Evolutionary conservation across 2,113 vertebrate genomes (phyloP), one percentile per base, ranked within the genome.

Genomic region (Monarcha castaneiventris): DNA sequence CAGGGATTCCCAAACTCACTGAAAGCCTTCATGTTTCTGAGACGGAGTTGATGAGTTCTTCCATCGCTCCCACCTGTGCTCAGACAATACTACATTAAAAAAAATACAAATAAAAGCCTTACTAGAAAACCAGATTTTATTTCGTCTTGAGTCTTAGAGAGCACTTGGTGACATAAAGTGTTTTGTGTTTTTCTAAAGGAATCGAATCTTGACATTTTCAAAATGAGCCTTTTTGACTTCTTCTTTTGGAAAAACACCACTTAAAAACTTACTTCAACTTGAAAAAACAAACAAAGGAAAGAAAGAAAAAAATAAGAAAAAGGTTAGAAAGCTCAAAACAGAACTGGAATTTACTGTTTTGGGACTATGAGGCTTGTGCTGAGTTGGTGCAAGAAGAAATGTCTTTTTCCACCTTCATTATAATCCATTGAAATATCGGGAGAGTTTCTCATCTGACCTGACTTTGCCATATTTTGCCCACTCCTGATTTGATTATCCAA

Each of bases 201-300:
- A 41, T 35, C 1, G 3, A 48, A 66, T 61, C 44, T 64, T 90
- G 68, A 81, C 81, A 87, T 96, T 95, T 95, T 66, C 22, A 64
- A 83, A 87, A 90, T 30, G 4, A 79, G 67, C 17, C 3, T 83
- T 72, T 88, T 76, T 61, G 67, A 76, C 67, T 73, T 73, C 52
- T 69, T 56, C 9, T 63, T 85, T 68, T n/a, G 68, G 61, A 72
- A 64, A 87, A 79, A 4, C 12, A 26, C 23, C 16, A 26, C 37
- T 85, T 87, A 26, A 68, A 87, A 90, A 46, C 10, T 41, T 25
- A 25, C 32, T 93, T 85, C 29, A 54, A 33, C 5, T 75, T 79
- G 9, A 25, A 63, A 91, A 75, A 69, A 0, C 39, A 26, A 44
- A 13, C 5, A 11, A 49, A 51, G n/a, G 7, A 66, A 56, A 69